Conservation (phyloP, 2,113 vertebrate genomes). For the Thryonomys swinderianus region DNA sequence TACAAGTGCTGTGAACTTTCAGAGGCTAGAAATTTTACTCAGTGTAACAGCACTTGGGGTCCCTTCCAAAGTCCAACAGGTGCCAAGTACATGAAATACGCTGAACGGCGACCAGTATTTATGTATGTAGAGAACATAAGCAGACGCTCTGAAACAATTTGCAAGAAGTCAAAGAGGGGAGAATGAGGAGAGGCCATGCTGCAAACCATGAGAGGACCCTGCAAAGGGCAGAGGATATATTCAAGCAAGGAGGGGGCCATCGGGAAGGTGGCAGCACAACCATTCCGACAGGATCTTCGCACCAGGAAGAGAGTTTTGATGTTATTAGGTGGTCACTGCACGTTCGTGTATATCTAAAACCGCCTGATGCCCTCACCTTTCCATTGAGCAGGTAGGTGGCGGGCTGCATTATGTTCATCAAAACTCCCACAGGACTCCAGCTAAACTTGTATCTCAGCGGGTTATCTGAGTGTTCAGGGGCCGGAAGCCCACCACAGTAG, state of each 20-base stretch:
- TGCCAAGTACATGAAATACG: not conserved
- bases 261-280: not conserved
- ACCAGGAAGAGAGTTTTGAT: not conserved
- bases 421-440: constrained; percentile 96
- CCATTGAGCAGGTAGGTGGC: constrained; percentile 92
- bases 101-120: not conserved
- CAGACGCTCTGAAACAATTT: not conserved
- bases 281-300: accelerated
- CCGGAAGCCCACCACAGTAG: constrained; percentile 96
- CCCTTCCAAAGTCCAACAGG: not conserved
- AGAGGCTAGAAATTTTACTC: not conserved
- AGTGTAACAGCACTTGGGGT: not conserved
- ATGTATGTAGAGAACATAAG: not conserved
- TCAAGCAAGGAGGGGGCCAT: not conserved
- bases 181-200: not conserved
- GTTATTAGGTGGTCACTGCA: not conserved
- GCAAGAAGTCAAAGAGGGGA: not conserved
- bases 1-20: not conserved
- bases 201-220: not conserved
- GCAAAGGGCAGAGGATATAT: not conserved
- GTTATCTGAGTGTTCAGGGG: constrained; percentile 96
- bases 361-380: constrained; percentile 86
- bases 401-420: constrained; percentile 93
- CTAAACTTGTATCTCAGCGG: constrained; percentile 99
- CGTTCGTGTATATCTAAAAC: constrained; percentile 5